These are phyloP conservation scores for Penaeus japonicus DNA, from an alignment of 1,140 invertebrate species.

Conservation along the genomic window DNA sequence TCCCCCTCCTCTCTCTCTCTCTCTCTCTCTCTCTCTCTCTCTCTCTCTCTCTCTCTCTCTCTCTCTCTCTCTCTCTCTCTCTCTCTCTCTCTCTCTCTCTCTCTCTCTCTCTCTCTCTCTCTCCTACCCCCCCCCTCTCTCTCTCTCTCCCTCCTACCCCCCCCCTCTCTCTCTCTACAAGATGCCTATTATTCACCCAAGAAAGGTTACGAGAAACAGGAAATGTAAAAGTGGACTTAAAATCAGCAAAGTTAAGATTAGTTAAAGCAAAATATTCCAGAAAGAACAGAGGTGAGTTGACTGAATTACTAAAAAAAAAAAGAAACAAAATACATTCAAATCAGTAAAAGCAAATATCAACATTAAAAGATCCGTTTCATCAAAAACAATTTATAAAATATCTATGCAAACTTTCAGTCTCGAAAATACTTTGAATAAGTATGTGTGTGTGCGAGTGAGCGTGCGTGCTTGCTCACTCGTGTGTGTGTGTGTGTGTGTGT, in stretches of 20 bases:
- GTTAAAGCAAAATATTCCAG: too few species aligned
- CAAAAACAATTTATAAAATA: too few species aligned
- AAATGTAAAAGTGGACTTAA: too few species aligned
- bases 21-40: constrained; percentile 17
- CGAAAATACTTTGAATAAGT: too few species aligned
- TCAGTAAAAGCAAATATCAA: too few species aligned
- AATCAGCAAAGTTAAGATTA: too few species aligned
- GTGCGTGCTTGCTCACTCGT: not conserved
- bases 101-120: not conserved
- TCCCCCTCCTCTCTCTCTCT: not conserved
- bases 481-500: not conserved
- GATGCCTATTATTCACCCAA: not conserved
- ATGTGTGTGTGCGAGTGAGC: constrained; percentile 11
- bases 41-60: constrained; percentile 22
- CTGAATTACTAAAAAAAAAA: too few species aligned
- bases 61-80: constrained; percentile 22
- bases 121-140: not conserved
- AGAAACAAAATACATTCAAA: too few species aligned
- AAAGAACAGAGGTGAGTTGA: too few species aligned
- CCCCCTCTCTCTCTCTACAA: not conserved
- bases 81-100: not conserved
- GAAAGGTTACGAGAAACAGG: not conserved
- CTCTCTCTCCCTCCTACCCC: not conserved
- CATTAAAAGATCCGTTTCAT: too few species aligned
- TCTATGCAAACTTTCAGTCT: too few species aligned